These are phyloP conservation scores for Amniataba percoides DNA, from an alignment of 2,797 vertebrate species.

Conservation along the genomic window DNA sequence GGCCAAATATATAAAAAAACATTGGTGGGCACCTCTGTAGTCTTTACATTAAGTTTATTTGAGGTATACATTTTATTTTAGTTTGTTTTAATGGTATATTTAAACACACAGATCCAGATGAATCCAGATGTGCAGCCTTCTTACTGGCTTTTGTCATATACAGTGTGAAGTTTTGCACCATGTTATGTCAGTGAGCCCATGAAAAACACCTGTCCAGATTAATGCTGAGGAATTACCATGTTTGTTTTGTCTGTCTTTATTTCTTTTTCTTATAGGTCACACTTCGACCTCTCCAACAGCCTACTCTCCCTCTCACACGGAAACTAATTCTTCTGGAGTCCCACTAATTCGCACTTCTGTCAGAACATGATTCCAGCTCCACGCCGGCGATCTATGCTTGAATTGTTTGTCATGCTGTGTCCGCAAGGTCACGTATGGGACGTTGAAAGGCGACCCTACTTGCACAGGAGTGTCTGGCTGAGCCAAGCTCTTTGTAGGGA, in stretches of 20 bases:
- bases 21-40: no score
- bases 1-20: not conserved
- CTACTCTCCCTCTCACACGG: constrained; percentile 87
- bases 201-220: not conserved
- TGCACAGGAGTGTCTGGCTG: constrained; percentile 50
- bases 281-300: constrained; percentile 82
- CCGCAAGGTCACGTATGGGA: constrained; percentile 29
- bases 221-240: constrained; percentile 22
- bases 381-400: not conserved
- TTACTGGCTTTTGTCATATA: no score
- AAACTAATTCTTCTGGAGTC: constrained; percentile 89
- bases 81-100: not conserved
- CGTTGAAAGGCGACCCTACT: constrained; percentile 26
- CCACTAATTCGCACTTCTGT: constrained; percentile 86
- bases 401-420: constrained; percentile 20
- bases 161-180: no score
- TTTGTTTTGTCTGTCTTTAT: not conserved
- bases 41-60: no score
- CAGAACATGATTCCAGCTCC: constrained; percentile 75
- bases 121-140: no score
- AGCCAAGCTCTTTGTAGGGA: constrained; percentile 39
- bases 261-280: constrained; percentile 53
- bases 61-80: not conserved
- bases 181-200: no score
- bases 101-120: no score